Conservation (phyloP, 2,888 invertebrate genomes). For the Scotopteryx bipunctaria region DNA sequence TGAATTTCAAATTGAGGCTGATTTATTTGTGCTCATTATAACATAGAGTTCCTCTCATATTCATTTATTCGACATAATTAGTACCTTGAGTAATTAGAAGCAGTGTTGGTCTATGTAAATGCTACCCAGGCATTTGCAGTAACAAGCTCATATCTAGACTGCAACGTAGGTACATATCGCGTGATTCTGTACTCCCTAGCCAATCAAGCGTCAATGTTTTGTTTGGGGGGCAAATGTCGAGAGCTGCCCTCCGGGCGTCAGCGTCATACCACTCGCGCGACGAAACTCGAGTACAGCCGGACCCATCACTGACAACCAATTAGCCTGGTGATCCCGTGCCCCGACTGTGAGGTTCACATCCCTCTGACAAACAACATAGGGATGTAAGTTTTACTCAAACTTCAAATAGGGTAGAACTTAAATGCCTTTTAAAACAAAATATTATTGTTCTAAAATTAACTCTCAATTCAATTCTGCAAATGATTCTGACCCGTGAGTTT, state of each 20-base stretch:
- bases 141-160: slow-evolving; percentile 14
- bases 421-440: no score
- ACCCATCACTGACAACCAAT: slow-evolving; percentile 80
- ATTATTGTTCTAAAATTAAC: no score
- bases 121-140: slow-evolving; percentile 3
- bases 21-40: slow-evolving; percentile 13
- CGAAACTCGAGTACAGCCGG: slow-evolving; percentile 55
- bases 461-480: no score
- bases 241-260: slow-evolving; percentile 29
- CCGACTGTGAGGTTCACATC: slow-evolving; percentile 30
- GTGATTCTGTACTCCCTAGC: slow-evolving; percentile 35
- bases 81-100: slow-evolving; percentile 11
- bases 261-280: slow-evolving; percentile 51
- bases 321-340: slow-evolving; percentile 64
- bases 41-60: slow-evolving; percentile 1
- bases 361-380: slow-evolving; percentile 15
- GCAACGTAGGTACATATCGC: slow-evolving; percentile 17
- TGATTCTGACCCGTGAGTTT: background rate
- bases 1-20: slow-evolving; percentile 26
- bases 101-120: slow-evolving; percentile 18
- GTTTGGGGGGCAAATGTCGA: slow-evolving; percentile 55
- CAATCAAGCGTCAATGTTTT: slow-evolving; percentile 58
- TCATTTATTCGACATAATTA: slow-evolving; percentile 10
- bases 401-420: no score
- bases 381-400: background rate